Evolutionary conservation across 2,113 vertebrate species (phyloP).

Genomic region (Petroica traversi): DNA sequence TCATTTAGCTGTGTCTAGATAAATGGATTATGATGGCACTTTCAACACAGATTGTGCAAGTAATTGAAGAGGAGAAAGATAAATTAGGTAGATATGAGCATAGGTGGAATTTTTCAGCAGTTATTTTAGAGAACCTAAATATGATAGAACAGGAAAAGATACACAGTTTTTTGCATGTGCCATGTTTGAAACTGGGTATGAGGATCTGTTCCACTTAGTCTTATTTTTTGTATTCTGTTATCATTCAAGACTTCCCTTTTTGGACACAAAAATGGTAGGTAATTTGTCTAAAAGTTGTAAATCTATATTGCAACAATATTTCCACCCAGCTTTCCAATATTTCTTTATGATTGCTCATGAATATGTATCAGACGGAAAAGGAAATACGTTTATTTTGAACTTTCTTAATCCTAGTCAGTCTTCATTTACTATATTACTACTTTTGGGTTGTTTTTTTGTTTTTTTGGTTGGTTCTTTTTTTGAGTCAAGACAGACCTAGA

Average conservation of each 20-base stretch:
- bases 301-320: background rate
- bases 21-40: constrained; percentile 18
- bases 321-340: background rate
- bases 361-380: background rate
- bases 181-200: background rate
- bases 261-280: background rate
- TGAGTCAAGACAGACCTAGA: background rate
- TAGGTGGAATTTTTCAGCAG: background rate
- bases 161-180: background rate
- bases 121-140: background rate
- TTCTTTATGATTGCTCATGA: background rate
- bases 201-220: background rate
- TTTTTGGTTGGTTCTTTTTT: background rate
- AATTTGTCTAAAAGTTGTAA: background rate
- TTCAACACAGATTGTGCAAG: background rate
- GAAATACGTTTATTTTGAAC: background rate
- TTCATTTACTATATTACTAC: background rate
- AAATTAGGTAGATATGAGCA: background rate
- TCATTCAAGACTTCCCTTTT: background rate
- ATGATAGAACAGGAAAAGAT: background rate
- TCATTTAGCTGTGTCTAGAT: background rate
- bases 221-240: background rate
- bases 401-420: background rate
- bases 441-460: too few species aligned
- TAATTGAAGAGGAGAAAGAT: background rate